Conservation (phyloP, 2,888 invertebrate species). For the Drosophila neotestacea region DNA sequence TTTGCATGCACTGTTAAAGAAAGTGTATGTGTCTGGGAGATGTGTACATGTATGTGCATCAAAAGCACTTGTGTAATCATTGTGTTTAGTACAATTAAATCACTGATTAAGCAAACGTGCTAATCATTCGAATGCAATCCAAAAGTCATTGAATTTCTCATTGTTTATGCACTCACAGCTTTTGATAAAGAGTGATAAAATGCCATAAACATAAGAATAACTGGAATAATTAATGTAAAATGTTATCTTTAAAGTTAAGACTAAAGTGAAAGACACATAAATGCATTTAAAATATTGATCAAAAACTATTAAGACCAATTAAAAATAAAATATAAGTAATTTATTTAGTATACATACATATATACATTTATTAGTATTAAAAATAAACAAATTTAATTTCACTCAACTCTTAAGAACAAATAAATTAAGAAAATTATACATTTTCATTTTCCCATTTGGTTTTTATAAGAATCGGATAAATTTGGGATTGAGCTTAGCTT, state of each 20-base stretch:
- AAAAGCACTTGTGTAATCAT: conserved; percentile 8
- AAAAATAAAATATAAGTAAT: not conserved
- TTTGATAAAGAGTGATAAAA: conserved; percentile 9
- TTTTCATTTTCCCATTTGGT: too few relatives aligned
- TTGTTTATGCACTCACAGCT: not conserved
- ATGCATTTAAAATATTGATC: too few relatives aligned
- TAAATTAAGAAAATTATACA: too few relatives aligned
- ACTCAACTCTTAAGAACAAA: too few relatives aligned
- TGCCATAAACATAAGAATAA: conserved; percentile 5
- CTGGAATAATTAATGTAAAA: not conserved
- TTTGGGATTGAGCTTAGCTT: too few relatives aligned
- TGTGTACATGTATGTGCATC: not conserved
- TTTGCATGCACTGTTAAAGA: conserved; percentile 9
- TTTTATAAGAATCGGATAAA: too few relatives aligned
- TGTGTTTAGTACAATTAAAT: conserved; percentile 5
- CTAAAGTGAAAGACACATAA: not conserved
- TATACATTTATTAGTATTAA: too few relatives aligned
- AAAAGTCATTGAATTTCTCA: not conserved
- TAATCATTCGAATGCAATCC: not conserved
- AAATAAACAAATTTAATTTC: too few relatives aligned
- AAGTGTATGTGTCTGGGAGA: not conserved
- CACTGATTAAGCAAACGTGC: conserved; percentile 19
- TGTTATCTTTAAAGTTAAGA: not conserved
- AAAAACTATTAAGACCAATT: too few relatives aligned
- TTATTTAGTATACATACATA: too few relatives aligned